phyloP scores from a whole-genome alignment of 2,113 vertebrate species.

The Orientallactaga bullata region DNA sequence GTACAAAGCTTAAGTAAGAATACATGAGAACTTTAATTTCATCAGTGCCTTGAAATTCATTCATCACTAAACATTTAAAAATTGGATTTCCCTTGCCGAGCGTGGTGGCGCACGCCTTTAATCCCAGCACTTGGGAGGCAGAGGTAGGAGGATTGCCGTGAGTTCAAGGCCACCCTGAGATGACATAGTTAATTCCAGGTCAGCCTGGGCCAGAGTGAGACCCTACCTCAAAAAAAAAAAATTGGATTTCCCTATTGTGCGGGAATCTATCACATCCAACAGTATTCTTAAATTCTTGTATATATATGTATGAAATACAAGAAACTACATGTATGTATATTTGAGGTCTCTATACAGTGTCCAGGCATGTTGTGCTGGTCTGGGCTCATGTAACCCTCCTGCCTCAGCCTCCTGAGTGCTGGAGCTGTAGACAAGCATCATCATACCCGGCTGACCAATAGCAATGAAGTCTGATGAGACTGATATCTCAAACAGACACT shows the following conservation, averaged over 20 bases:
- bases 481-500: not conserved
- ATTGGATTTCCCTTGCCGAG: too few species aligned
- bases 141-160: too few species aligned
- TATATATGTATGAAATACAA: too few species aligned
- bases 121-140: too few species aligned
- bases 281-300: not conserved
- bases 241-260: too few species aligned
- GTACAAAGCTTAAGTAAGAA: conserved; percentile 7
- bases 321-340: not conserved
- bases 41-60: conserved; percentile 43
- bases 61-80: conserved; percentile 21
- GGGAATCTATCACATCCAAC: not conserved
- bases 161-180: too few species aligned
- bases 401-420: too few species aligned
- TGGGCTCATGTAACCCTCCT: not conserved
- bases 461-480: not conserved
- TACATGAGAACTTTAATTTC: conserved; percentile 78
- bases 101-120: too few species aligned
- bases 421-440: not conserved
- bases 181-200: too few species aligned
- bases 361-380: not conserved
- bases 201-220: too few species aligned
- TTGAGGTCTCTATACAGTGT: not conserved
- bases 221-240: too few species aligned
- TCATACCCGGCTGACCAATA: not conserved